phyloP scores from a whole-genome alignment of 2,888 invertebrate species.

The Spicauda simplicius region DNA sequence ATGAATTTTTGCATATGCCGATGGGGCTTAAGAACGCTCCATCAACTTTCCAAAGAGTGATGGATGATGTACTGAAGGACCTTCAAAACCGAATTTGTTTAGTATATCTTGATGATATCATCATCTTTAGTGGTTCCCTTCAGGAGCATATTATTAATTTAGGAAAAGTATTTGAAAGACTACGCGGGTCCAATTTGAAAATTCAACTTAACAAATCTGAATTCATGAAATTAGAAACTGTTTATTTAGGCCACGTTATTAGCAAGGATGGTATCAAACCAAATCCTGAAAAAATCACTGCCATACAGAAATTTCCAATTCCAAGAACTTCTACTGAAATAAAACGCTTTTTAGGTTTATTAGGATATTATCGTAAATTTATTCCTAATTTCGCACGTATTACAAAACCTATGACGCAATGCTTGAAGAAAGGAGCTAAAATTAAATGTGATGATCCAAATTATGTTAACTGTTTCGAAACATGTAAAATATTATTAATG shows the following conservation, averaged over 20 bases:
- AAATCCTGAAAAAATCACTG: slow-evolving; percentile 11
- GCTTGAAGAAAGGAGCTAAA: no score
- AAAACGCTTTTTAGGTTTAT: slow-evolving; percentile 16
- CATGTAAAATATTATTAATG: no score
- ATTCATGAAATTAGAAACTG: slow-evolving; percentile 16
- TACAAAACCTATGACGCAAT: no score
- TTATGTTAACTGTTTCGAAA: no score
- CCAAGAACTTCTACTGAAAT: slow-evolving; percentile 14
- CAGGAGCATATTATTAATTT: slow-evolving; percentile 10
- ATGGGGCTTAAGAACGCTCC: slow-evolving; percentile 36
- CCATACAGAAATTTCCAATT: slow-evolving; percentile 14
- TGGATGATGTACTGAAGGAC: slow-evolving; percentile 42
- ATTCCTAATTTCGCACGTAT: no score
- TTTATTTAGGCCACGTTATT: slow-evolving; percentile 6
- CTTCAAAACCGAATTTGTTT: slow-evolving; percentile 13
- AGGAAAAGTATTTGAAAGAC: slow-evolving; percentile 11
- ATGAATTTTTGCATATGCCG: slow-evolving; percentile 37
- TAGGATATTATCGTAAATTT: no score
- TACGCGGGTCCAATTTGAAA: slow-evolving; percentile 4
- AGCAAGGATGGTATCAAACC: slow-evolving; percentile 9
- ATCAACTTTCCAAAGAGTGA: no score
- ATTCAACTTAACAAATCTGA: slow-evolving; percentile 16
- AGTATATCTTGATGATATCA: no score
- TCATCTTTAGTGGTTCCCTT: neutral
- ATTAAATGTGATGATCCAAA: no score